Evolutionary conservation across 2,888 invertebrate genomes (phyloP), one percentile per base, ranked within the genome.

Genomic region (Aelia acuminata): DNA sequence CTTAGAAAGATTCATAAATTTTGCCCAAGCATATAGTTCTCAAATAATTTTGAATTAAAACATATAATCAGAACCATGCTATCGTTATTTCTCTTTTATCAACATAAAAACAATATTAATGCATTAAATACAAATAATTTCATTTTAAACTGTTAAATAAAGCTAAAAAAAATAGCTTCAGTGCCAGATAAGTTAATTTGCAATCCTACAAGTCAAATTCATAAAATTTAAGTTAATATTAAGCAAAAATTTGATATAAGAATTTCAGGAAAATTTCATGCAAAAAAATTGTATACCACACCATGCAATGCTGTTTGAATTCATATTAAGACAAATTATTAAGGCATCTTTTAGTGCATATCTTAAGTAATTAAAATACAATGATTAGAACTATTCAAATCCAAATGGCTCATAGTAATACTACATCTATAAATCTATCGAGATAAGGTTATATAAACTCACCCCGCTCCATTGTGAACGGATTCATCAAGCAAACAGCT

Each of bases 401-500:
- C 80, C 43, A 43, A 84, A 84, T 80, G 48, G 5, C n/a, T 84
- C 84, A 87, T 18, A 47, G 20, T 63, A 48, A 87, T 39, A 31
- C 84, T 84, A 84, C 84, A 49, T 47, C 50, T 84, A 84, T 13
- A 49, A 84, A 85, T 85, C 57, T 85, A 85, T 50, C 39, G 49
- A 53, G 53, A 70, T n/a, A 87, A 87, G 18, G 70, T 43, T 70
- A 63, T 63, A 63, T 39, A 63, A 80, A 90, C 90, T 90, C 90
- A 90, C 90, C 90, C 89, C 22, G 85, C 63, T 88, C 89, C 89
- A 87, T 88, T 88, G 89, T 89, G 89, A 87, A 87, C 87, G 63
- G 90, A 88, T 94, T 96, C 96, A 94, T 96, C 96, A 94, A 96
- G 95, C 89, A 96, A 95, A 96, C 96, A 96, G 96, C 96, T 96